A percentile compares a stretch with the other conserved stretches of the same genome.
These are phyloP conservation scores for Thumatha senex DNA, from an alignment of 2,888 invertebrate genomes.

Conservation along the genomic window DNA sequence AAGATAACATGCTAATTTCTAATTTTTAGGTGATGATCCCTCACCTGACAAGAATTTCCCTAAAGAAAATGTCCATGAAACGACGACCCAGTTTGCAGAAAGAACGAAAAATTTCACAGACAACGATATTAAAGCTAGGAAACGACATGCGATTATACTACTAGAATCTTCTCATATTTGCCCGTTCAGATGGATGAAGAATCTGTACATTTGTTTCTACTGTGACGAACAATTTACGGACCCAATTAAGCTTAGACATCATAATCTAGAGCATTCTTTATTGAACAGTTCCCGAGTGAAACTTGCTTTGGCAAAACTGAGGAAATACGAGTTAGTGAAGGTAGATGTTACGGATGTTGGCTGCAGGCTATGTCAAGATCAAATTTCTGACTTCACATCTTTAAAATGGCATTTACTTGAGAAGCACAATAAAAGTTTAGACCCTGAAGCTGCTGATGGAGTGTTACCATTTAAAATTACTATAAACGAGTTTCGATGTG, in stretches of 20 bases:
- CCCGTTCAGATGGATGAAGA: constrained; percentile 72
- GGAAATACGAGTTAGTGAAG: constrained; percentile 67
- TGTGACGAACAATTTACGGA: constrained; percentile 63
- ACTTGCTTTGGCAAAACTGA: constrained; percentile 52
- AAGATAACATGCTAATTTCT: constrained; percentile 54
- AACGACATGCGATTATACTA: constrained; percentile 53
- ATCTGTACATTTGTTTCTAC: constrained; percentile 66
- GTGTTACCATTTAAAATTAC: constrained; percentile 66
- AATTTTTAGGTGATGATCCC: constrained; percentile 69
- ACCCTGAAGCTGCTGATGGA: constrained; percentile 53
- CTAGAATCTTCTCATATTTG: constrained; percentile 64
- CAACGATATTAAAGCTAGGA: constrained; percentile 54
- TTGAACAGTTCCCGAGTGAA: constrained; percentile 44
- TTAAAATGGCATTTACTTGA: constrained; percentile 61
- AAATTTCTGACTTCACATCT: constrained; percentile 41
- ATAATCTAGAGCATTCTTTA: constrained; percentile 46
- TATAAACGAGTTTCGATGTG: constrained; percentile 56
- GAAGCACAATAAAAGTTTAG: constrained; percentile 54
- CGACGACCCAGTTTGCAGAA: constrained; percentile 22
- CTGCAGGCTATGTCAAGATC: constrained; percentile 61
- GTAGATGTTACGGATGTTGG: constrained; percentile 61
- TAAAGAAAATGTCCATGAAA: constrained; percentile 26
- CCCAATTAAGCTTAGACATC: constrained; percentile 54
- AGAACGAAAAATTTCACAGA: constrained; percentile 43
- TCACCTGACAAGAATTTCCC: constrained; percentile 25